phyloP scores from a whole-genome alignment of 1,140 invertebrate species.

The Drosophila ficusphila region DNA sequence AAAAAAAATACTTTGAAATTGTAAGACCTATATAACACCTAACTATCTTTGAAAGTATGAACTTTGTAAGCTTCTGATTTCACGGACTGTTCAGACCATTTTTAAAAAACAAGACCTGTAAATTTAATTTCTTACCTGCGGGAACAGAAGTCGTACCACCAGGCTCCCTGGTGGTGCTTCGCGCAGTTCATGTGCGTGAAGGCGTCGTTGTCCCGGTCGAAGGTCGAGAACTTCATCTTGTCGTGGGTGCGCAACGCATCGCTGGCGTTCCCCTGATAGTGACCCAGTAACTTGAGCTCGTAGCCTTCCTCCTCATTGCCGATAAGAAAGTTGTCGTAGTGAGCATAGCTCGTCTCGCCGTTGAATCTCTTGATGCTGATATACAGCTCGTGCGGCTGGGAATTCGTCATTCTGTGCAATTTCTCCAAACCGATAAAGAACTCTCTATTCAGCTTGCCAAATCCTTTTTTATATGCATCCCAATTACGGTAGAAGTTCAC shows the following conservation, averaged over 20 bases:
- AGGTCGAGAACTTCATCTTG: conserved; percentile 75
- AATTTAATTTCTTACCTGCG: conserved; percentile 62
- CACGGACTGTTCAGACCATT: too few relatives aligned
- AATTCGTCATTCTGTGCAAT: conserved; percentile 86
- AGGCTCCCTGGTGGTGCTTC: conserved; percentile 86
- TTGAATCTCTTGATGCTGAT: conserved; percentile 88
- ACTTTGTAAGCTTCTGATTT: too few relatives aligned
- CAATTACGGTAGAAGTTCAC: conserved; percentile 88
- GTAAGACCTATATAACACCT: too few relatives aligned
- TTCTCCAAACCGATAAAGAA: conserved; percentile 88
- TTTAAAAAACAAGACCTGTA: too few relatives aligned
- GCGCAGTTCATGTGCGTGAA: conserved; percentile 87
- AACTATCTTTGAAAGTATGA: too few relatives aligned
- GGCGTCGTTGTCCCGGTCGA: conserved; percentile 87
- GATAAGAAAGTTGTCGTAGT: conserved; percentile 88
- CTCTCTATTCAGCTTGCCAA: conserved; percentile 87
- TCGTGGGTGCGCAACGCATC: conserved; percentile 66
- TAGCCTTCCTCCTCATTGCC: conserved; percentile 88
- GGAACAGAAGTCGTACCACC: conserved; percentile 87
- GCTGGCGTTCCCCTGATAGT: conserved; percentile 64
- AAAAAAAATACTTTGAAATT: too few relatives aligned
- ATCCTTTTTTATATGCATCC: conserved; percentile 87
- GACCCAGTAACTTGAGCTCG: conserved; percentile 88
- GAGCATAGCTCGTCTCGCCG: conserved; percentile 85
- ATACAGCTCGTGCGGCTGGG: conserved; percentile 87